A percentile compares a stretch with the other conserved stretches of the same genome.
Conservation (phyloP, 92 coral and sea anemone species). For the Bergia sp. region DNA sequence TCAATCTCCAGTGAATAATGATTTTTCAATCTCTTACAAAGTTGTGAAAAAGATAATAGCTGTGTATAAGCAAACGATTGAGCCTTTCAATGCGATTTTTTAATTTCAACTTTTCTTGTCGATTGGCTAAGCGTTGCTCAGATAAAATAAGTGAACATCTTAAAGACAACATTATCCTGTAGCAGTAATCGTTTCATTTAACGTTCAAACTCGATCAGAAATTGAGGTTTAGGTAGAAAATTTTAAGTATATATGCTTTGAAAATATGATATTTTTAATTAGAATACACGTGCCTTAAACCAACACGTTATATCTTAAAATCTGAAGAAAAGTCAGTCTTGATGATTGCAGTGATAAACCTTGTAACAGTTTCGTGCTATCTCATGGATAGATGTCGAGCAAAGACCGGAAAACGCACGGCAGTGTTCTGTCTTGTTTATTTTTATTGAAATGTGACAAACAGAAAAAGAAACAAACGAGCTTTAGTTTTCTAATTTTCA, state of each 20-base stretch:
- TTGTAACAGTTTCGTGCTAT: background rate
- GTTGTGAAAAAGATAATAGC: conserved; percentile 40
- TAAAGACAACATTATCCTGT: background rate
- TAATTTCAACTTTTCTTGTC: conserved; percentile 42
- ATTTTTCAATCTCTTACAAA: conserved; percentile 38
- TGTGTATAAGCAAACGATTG: conserved; percentile 21
- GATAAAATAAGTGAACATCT: conserved; percentile 31
- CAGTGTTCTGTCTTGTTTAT: background rate
- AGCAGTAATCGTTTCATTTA: background rate
- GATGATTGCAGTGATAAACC: conserved; percentile 5
- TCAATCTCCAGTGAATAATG: conserved; percentile 28
- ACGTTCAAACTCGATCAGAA: background rate
- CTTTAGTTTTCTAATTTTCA: background rate
- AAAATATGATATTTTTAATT: conserved; percentile 28
- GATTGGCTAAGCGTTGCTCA: conserved; percentile 37
- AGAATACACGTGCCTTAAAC: background rate
- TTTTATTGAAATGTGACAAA: background rate
- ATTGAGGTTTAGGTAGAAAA: background rate
- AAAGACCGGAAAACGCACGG: background rate
- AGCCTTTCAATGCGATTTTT: conserved; percentile 25
- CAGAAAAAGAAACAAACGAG: background rate
- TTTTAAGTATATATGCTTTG: background rate
- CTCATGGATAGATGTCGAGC: background rate
- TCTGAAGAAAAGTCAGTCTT: background rate
- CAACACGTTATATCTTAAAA: background rate